Percentiles rank a stretch among this genome's conserved stretches.
Conservation (phyloP, 2,113 vertebrate species). For the Furnarius figulus region DNA sequence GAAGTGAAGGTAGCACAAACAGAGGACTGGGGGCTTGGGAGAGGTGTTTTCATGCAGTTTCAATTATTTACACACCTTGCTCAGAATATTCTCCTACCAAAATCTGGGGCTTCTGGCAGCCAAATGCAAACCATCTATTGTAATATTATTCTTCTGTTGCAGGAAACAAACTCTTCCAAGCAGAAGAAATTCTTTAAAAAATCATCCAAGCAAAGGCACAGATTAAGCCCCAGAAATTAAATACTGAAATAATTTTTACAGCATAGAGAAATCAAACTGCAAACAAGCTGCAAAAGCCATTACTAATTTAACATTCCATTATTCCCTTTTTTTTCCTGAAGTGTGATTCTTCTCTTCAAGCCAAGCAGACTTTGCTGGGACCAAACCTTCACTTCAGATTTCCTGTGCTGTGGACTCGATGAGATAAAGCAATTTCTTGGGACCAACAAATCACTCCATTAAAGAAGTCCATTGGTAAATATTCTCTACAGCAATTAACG, state of each 20-base stretch:
- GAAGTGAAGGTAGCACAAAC: background rate
- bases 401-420: slow-evolving; percentile 36
- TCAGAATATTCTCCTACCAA: background rate
- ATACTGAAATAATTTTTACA: slow-evolving; percentile 43
- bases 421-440: slow-evolving; percentile 54
- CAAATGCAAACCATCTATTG: slow-evolving; percentile 25
- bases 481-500: background rate
- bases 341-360: slow-evolving; percentile 38
- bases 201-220: background rate
- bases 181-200: slow-evolving; percentile 23
- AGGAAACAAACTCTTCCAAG: slow-evolving; percentile 35
- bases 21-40: background rate
- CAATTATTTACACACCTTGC: background rate
- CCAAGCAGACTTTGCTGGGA: slow-evolving; percentile 44
- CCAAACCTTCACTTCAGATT: slow-evolving; percentile 50
- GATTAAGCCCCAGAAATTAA: slow-evolving; percentile 45
- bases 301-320: slow-evolving; percentile 50
- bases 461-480: background rate
- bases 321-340: background rate
- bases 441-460: slow-evolving; percentile 53
- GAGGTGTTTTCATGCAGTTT: background rate
- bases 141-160: slow-evolving; percentile 14
- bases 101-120: slow-evolving; percentile 32
- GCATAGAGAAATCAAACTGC: slow-evolving; percentile 36
- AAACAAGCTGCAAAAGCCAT: slow-evolving; percentile 51